A percentile compares a stretch with the other conserved stretches of the same genome.
phyloP scores from a whole-genome alignment of 2,888 invertebrate genomes.

The Halictus quadricinctus region DNA sequence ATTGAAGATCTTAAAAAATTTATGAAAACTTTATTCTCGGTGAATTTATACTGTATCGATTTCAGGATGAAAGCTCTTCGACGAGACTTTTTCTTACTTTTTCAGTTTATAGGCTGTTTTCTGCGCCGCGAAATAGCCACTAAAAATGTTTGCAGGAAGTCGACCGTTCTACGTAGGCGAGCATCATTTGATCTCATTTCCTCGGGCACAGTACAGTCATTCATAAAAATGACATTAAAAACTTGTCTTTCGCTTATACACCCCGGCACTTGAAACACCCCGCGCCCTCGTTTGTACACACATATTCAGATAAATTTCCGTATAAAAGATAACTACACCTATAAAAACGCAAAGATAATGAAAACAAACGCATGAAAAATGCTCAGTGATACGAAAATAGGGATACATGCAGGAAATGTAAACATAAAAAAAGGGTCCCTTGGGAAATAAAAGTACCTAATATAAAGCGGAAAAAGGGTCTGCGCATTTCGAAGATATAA shows the following conservation, averaged over 20 bases:
- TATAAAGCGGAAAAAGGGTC: neutral
- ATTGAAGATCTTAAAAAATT: neutral
- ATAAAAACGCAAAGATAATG: conserved; percentile 4
- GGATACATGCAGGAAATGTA: neutral
- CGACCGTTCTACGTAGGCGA: neutral
- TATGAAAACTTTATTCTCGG: neutral
- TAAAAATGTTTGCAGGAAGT: neutral
- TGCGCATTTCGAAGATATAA: neutral
- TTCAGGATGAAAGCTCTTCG: neutral
- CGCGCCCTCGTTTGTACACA: neutral
- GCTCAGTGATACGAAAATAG: neutral
- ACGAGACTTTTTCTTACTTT: neutral
- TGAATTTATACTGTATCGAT: neutral
- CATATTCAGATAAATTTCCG: conserved; percentile 3
- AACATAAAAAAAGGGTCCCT: neutral
- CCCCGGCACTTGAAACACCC: neutral
- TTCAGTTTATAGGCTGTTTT: conserved; percentile 4
- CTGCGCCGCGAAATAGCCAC: neutral
- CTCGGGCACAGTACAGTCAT: neutral
- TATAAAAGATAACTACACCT: neutral
- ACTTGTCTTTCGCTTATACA: neutral
- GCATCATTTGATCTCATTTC: neutral
- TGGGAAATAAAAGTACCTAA: neutral
- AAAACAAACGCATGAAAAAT: conserved; percentile 1
- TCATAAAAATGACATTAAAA: neutral